phyloP scores from a whole-genome alignment of 2,113 vertebrate species.

The Hyla sarda region DNA sequence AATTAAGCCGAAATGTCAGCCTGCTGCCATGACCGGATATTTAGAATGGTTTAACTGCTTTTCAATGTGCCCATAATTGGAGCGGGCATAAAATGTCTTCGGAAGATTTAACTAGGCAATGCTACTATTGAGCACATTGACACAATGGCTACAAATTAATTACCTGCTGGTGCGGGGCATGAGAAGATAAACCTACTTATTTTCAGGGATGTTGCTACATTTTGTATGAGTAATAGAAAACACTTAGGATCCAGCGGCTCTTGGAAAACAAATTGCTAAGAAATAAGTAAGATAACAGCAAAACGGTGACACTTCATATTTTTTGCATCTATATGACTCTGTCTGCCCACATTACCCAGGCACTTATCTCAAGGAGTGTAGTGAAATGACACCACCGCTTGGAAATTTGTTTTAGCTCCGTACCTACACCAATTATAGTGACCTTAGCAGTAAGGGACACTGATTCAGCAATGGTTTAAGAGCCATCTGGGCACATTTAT shows the following conservation, averaged over 20 bases:
- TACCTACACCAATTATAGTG: constrained; percentile 52
- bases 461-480: constrained; percentile 57
- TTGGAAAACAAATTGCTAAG: constrained; percentile 17
- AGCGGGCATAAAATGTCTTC: constrained; percentile 9
- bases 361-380: constrained; percentile 41
- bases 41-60: constrained; percentile 8
- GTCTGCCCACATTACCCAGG: constrained; percentile 10
- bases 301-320: constrained; percentile 15
- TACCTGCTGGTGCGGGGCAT: neutral
- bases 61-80: constrained; percentile 21
- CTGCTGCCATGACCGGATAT: neutral
- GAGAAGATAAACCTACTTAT: constrained; percentile 23
- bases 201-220: constrained; percentile 21
- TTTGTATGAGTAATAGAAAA: constrained; percentile 32
- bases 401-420: constrained; percentile 49
- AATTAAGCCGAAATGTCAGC: constrained; percentile 36
- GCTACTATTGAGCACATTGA: constrained; percentile 26
- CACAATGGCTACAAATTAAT: constrained; percentile 40
- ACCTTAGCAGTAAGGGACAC: constrained; percentile 57
- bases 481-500: constrained; percentile 57
- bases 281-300: constrained; percentile 32
- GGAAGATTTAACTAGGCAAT: constrained; percentile 25
- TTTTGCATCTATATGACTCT: neutral
- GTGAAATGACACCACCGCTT: constrained; percentile 46
- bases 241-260: constrained; percentile 33